Evolutionary conservation across 2,888 invertebrate species (phyloP), one percentile per base, ranked within the genome.

Genomic region (Sepiola atlantica): DNA sequence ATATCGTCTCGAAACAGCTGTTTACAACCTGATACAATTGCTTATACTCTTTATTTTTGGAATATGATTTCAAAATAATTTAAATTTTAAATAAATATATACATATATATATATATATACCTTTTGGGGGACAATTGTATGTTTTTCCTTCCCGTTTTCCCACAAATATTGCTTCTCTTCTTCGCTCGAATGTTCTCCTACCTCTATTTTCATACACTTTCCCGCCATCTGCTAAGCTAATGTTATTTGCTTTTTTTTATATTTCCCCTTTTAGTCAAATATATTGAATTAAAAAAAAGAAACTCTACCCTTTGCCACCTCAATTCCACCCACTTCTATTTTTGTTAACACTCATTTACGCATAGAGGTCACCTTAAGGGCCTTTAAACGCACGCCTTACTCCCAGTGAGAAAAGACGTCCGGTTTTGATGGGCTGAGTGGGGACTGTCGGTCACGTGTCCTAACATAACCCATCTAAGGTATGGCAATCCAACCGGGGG

Each of bases 381-480:
- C 77, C 77, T 77, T 77, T 45, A 45, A 45, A 77, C 32, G 77
- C 77, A 77, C 77, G 77, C 32, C 77, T 45, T 77, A 77, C 77
- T 32, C 77, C 32, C 45, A 45, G 45, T 45, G 45, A 45, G 45
- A 45, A 45, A 45, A 45, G 45, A 45, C 45, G 45, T 45, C 45
- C 8, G 45, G 45, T 45, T 45, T 45, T 45, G 45, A 45, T 45
- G 45, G 45, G 4, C 16, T 77, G n/a, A 77, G 45, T 45, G 45
- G 2, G 77, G n/a, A n/a, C n/a, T 77, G 77, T 77, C 77, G 32
- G n/a, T n/a, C 77, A 77, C 77, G 77, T 77, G 77, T n/a, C 32
- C 77, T 77, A 77, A 77, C 77, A 77, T 32, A 77, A n/a, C 77
- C 45, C 77, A 77, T 77, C n/a, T 77, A n/a, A 77, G 77, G 77